A percentile compares a stretch with the other conserved stretches of the same genome.
Evolutionary conservation across 2,113 vertebrate genomes (phyloP).

Genomic region (Tupaia chinensis): DNA sequence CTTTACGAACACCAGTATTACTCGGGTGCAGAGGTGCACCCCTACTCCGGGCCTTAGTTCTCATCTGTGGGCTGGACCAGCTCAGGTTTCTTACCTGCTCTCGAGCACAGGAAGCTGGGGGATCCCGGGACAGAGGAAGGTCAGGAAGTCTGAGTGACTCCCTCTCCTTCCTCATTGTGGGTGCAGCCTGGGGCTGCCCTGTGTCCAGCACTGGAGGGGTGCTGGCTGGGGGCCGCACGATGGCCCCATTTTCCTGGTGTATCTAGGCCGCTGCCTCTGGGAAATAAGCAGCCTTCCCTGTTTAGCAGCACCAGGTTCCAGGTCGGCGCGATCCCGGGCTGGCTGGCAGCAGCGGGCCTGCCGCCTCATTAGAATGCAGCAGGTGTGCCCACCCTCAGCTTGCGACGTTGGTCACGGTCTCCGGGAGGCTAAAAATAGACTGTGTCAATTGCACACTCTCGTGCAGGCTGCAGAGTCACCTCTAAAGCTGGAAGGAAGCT

Average conservation of each 20-base stretch:
- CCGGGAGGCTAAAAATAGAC: conserved; percentile 83
- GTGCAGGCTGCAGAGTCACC: conserved; percentile 73
- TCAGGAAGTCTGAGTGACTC: not conserved
- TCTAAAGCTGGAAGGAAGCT: conserved; percentile 68
- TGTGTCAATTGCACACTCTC: conserved; percentile 71
- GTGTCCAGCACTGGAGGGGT: not conserved
- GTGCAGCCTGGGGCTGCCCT: not conserved
- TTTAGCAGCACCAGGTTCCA: conserved; percentile 78
- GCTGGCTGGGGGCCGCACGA: not conserved
- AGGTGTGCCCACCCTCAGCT: conserved; percentile 77
- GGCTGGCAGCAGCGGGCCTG: conserved; percentile 49
- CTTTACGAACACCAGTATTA: not conserved
- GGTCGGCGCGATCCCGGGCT: conserved; percentile 59
- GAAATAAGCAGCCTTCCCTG: conserved; percentile 78
- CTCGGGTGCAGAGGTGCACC: not conserved
- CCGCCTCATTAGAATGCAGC: conserved; percentile 81
- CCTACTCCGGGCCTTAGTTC: not conserved
- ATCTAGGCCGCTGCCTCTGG: conserved; percentile 80
- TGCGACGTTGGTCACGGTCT: conserved; percentile 78
- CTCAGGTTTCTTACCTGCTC: not conserved
- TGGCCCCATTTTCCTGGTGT: conserved; percentile 64
- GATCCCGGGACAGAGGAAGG: not conserved
- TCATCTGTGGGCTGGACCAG: conserved; percentile 12
- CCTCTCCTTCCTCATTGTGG: not conserved
- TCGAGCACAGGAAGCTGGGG: not conserved